phyloP scores from a whole-genome alignment of 1,140 invertebrate species.

The Drosophila athabasca region DNA sequence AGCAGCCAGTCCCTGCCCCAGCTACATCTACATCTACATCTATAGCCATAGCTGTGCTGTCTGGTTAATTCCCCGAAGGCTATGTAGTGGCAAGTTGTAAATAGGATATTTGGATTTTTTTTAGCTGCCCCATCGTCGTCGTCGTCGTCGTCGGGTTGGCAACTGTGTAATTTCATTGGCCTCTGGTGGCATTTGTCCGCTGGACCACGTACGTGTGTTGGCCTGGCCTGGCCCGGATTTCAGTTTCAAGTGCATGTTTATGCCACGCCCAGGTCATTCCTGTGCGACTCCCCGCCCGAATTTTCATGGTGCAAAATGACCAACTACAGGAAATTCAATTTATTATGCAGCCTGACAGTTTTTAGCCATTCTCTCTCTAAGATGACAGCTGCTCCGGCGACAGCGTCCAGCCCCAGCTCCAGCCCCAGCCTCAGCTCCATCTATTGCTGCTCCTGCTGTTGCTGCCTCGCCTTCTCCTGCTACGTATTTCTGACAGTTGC shows the following conservation, averaged over 20 bases:
- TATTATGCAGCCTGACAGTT: slow-evolving; percentile 78
- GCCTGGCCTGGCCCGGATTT: slow-evolving; percentile 33
- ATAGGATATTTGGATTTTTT: slow-evolving; percentile 78
- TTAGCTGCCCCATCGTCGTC: slow-evolving; percentile 42
- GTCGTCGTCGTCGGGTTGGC: slow-evolving; percentile 35
- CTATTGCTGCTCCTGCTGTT: neutral
- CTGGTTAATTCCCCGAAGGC: slow-evolving; percentile 27
- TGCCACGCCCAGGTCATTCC: slow-evolving; percentile 44
- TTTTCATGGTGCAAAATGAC: slow-evolving; percentile 75
- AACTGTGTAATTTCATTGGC: slow-evolving; percentile 70
- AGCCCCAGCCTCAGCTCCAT: slow-evolving; percentile 6
- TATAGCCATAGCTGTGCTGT: slow-evolving; percentile 10
- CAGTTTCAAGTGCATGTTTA: slow-evolving; percentile 62
- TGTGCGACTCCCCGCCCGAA: slow-evolving; percentile 18
- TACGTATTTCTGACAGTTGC: slow-evolving; percentile 27
- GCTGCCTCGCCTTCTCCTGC: neutral
- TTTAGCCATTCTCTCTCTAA: slow-evolving; percentile 62
- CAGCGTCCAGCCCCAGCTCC: neutral
- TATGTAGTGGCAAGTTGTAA: slow-evolving; percentile 66
- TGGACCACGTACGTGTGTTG: slow-evolving; percentile 59
- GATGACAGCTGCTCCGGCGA: slow-evolving; percentile 58
- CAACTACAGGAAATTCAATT: slow-evolving; percentile 78
- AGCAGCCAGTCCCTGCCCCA: slow-evolving; percentile 18
- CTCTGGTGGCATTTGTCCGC: slow-evolving; percentile 67
- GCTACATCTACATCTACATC: slow-evolving; percentile 2